A percentile compares a stretch with the other conserved stretches of the same genome.
phyloP scores from a whole-genome alignment of 2,888 invertebrate species.

The Lamproptera curius region DNA sequence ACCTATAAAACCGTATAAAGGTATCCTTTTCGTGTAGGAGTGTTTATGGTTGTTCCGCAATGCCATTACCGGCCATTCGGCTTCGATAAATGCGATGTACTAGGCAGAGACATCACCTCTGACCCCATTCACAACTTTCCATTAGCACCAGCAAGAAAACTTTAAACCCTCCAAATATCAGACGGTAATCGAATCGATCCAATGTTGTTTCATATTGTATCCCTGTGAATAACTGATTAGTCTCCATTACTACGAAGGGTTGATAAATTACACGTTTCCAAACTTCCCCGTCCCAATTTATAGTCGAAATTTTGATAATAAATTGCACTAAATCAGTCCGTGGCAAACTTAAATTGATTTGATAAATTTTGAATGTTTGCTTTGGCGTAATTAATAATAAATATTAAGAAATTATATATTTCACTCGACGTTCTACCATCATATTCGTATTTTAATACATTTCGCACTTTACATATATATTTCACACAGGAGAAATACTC shows the following conservation, averaged over 20 bases:
- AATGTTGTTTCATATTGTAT: conserved; percentile 15
- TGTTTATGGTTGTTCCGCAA: conserved; percentile 13
- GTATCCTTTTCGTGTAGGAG: conserved; percentile 9
- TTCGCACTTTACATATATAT: too few species aligned
- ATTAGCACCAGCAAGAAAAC: conserved; percentile 14
- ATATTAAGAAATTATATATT: neutral
- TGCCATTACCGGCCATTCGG: conserved; percentile 15
- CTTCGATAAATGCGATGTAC: conserved; percentile 25
- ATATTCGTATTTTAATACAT: too few species aligned
- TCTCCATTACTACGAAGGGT: conserved; percentile 5
- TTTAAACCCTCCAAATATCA: conserved; percentile 18
- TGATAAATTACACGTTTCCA: conserved; percentile 15
- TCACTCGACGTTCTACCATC: too few species aligned
- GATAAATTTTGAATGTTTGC: too few species aligned
- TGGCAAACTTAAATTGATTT: too few species aligned
- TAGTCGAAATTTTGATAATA: conserved; percentile 7
- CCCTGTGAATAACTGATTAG: conserved; percentile 10
- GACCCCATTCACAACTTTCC: conserved; percentile 8
- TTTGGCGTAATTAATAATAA: too few species aligned
- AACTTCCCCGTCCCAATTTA: conserved; percentile 7
- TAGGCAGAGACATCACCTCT: conserved; percentile 27
- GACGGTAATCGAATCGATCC: conserved; percentile 18
- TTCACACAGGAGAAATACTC: too few species aligned
- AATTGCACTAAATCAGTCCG: neutral
- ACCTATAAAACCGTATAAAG: conserved; percentile 9